These are phyloP conservation scores for Gallinago solitaria DNA, from an alignment of 2,797 vertebrate genomes.

Conservation along the genomic window DNA sequence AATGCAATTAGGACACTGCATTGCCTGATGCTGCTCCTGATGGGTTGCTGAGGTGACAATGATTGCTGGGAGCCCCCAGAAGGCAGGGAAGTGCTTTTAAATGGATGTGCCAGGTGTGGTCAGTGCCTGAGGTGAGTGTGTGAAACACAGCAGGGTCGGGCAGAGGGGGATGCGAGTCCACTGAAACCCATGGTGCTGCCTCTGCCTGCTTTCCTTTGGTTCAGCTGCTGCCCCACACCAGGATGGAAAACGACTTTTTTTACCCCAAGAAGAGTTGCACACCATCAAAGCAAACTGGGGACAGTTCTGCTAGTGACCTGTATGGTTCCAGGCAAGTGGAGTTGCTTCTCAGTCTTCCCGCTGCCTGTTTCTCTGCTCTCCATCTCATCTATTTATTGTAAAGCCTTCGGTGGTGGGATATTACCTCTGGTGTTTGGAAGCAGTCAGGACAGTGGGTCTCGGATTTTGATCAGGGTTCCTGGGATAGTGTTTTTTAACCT, in stretches of 20 bases:
- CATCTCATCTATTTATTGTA: neutral
- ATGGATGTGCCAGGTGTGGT: neutral
- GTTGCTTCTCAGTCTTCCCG: neutral
- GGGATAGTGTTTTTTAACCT: neutral
- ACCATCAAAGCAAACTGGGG: neutral
- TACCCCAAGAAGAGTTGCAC: neutral
- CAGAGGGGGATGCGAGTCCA: neutral
- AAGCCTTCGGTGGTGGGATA: neutral
- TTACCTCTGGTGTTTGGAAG: neutral
- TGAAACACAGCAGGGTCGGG: neutral
- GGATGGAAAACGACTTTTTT: neutral
- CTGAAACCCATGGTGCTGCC: rapidly evolving
- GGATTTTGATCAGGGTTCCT: neutral
- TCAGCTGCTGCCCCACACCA: neutral
- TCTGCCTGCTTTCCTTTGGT: neutral
- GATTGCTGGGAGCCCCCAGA: neutral
- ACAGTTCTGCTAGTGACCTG: neutral
- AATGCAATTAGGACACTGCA: neutral
- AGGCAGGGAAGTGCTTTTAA: neutral
- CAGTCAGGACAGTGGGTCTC: rapidly evolving
- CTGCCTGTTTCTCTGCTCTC: neutral
- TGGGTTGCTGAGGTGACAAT: neutral
- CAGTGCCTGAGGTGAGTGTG: neutral
- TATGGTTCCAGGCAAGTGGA: neutral
- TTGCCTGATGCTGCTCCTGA: neutral